These are phyloP conservation scores for Rostratula benghalensis DNA, from an alignment of 2,113 vertebrate species.

Conservation along the genomic window DNA sequence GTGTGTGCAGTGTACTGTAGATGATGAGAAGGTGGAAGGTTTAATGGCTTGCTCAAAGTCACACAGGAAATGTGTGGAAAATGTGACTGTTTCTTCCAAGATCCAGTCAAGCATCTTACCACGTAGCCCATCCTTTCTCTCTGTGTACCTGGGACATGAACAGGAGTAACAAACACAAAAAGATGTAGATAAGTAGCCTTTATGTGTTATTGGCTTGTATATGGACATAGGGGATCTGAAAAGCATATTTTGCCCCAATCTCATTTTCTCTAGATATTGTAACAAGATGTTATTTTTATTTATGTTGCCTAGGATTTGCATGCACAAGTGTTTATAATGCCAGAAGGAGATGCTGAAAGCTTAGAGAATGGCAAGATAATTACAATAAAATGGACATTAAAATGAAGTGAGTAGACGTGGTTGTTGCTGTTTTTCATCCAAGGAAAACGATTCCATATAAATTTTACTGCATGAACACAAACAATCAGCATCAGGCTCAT, in stretches of 20 bases:
- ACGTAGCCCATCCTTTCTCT: not conserved
- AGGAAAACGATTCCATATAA: constrained; percentile 18
- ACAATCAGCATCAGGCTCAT: not conserved
- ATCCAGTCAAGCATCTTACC: not conserved
- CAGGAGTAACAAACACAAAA: not conserved
- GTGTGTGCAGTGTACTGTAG: not conserved
- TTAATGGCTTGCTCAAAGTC: not conserved
- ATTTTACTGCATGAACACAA: constrained; percentile 12
- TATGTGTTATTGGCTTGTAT: not conserved
- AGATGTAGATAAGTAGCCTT: not conserved
- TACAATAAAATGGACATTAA: constrained; percentile 26
- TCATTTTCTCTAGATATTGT: not conserved
- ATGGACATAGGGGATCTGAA: not conserved
- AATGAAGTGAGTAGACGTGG: not conserved
- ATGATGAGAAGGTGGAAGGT: not conserved
- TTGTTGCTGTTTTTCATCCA: constrained; percentile 6
- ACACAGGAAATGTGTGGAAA: not conserved
- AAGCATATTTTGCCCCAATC: not conserved
- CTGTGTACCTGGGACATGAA: not conserved
- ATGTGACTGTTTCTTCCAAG: not conserved
- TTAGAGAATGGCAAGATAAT: constrained; percentile 13
- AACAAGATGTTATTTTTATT: not conserved
- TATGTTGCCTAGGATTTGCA: not conserved
- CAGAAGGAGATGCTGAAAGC: constrained; percentile 22
- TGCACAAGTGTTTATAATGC: not conserved